Conservation (phyloP, 2,797 vertebrate genomes). For the Arremon brunneinucha region DNA sequence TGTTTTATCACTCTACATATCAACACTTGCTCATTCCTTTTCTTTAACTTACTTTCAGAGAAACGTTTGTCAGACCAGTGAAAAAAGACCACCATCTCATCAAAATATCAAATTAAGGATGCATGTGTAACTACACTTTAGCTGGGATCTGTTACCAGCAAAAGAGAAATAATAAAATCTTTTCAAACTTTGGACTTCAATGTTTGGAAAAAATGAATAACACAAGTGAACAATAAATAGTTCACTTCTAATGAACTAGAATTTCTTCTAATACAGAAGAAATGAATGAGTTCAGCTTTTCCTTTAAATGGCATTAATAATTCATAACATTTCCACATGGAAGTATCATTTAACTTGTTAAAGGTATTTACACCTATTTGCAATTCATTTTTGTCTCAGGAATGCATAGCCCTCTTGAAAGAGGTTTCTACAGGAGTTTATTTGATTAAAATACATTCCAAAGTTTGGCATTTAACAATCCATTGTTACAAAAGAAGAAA, state of each 20-base stretch:
- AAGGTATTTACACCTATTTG: background rate
- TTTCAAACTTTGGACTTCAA: background rate
- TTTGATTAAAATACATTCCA: background rate
- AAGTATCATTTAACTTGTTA: background rate
- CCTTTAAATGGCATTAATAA: background rate
- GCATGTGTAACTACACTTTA: background rate
- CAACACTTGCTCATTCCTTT: background rate
- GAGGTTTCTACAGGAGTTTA: background rate
- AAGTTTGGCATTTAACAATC: background rate
- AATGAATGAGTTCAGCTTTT: background rate
- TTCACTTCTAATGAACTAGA: background rate
- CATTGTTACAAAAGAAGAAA: background rate
- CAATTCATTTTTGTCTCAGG: background rate
- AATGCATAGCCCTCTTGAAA: background rate
- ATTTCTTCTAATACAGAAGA: background rate
- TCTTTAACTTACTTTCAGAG: background rate
- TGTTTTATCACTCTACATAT: background rate
- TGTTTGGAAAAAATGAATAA: background rate
- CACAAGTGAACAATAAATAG: background rate
- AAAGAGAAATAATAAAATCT: background rate
- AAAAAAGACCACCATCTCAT: background rate
- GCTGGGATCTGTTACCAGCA: background rate
- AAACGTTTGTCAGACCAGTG: background rate
- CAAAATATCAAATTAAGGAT: background rate
- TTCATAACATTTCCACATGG: background rate